Evolutionary conservation across 2,888 invertebrate species (phyloP).

Genomic region (Thelaira solivaga): DNA sequence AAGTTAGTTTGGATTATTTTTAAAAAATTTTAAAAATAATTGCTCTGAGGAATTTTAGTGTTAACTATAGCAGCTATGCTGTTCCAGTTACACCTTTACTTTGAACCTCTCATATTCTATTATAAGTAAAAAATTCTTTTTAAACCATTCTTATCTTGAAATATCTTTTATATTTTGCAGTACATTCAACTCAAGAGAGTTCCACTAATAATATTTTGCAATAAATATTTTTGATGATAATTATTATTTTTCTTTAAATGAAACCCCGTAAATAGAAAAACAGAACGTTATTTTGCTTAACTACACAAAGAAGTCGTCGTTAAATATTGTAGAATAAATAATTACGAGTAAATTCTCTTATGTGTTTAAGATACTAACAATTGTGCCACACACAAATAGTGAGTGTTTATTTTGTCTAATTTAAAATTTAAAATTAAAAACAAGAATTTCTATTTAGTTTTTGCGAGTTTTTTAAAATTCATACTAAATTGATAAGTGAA

Average conservation of each 20-base stretch:
- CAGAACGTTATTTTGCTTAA: background rate
- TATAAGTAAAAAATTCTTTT: too few species aligned
- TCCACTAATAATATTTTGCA: conserved; percentile 10
- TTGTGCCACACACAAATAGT: background rate
- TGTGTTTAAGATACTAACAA: background rate
- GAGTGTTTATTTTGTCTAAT: background rate
- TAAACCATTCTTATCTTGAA: background rate
- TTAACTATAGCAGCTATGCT: too few species aligned
- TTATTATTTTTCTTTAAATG: conserved; percentile 5
- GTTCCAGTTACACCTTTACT: too few species aligned
- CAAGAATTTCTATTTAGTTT: conserved; percentile 15
- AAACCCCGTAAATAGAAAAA: background rate
- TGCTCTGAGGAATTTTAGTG: too few species aligned
- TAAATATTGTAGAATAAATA: conserved; percentile 4
- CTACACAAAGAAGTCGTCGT: background rate
- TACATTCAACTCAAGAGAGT: conserved; percentile 37
- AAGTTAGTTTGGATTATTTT: too few species aligned
- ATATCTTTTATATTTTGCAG: conserved; percentile 19
- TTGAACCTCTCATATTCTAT: too few species aligned
- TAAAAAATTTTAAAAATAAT: too few species aligned
- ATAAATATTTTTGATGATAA: conserved; percentile 19
- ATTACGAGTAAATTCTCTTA: background rate
- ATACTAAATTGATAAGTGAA: conserved; percentile 24
- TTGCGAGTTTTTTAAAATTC: conserved; percentile 5
- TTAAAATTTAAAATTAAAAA: background rate